Base-by-base conservation (phyloP, 2,113 vertebrate genomes). In the Perccottus glenii region DNA sequence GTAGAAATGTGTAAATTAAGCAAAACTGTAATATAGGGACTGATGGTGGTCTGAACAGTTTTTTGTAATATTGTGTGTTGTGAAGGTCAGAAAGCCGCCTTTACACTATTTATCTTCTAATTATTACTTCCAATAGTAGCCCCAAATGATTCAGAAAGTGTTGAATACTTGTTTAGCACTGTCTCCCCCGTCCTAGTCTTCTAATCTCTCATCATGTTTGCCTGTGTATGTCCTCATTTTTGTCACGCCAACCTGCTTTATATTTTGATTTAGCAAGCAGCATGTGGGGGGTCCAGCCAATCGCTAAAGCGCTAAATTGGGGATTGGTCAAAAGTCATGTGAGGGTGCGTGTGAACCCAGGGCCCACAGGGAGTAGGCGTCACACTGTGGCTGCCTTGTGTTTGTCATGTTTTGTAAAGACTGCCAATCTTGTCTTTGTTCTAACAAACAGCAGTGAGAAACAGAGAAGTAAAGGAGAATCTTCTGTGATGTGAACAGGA, bases 331-430 rank as follows among this genome's bases (percentile, higher is more conserved):
- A 44, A 64, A 71, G 53, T 40, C 60, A 67, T 35, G 64, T 62
- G 62, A 64, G 7, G 58, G 72, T 87, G 85, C 86, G 80, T 88
- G 87, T 87, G 84, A 89, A 82, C 80, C 67, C 55, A 1, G 36
- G 36, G 38, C 66, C 77, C 32, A 10, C 5, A n/a, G 83, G 82
- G 83, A 77, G 57, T 66, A 64, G 83, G 65, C 61, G 75, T 84
- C 73, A 85, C 72, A 71, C 60, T 50, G 45, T 2, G 60, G 45
- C 69, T 67, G 66, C 63, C 76, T 83, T 50, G 2, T 78, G 70
- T 87, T 81, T 81, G 75, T 59, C 76, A 72, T 76, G 81, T 85
- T 87, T 90, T 83, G 70, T 78, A 78, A 85, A 84, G 75, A 59
- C 67, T 83, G 81, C 67, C 84, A 78, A 47, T 83, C 73, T 81